Base-by-base conservation (phyloP, 2,797 vertebrate genomes). In the Enteromius paludinosus region DNA sequence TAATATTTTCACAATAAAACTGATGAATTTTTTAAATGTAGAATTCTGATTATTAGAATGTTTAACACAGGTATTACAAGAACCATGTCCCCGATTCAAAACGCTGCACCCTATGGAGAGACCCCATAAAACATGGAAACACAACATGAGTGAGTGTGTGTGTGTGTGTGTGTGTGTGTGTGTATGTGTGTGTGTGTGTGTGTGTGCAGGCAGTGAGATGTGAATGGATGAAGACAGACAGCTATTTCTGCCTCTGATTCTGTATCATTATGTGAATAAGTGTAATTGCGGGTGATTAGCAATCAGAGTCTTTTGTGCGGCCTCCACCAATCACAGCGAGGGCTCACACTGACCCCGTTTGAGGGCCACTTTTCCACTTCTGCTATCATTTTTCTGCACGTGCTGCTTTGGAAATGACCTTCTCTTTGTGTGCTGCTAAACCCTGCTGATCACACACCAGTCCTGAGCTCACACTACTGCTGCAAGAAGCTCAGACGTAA, bases 231-330 rank as follows among this genome's bases (percentile, higher is more conserved):
- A 33, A 23, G 10, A 45, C 1, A 11, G 54, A 41, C 4, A 10
- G 47, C 18, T 59, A 56, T 80, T 78, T 78, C 74, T 49, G 64
- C 49, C 45, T 76, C 38, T 75, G 52, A 62, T 81, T 89, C 88
- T 88, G 72, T 90, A 90, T 87, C 85, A 89, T 87, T 90, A 91
- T 90, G 52, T 91, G 91, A 92, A 93, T 94, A 75, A 91, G 92
- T 91, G 91, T 92, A 94, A 94, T 95, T 91, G 89, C 38, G 88
- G 90, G 90, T 92, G 92, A 94, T 94, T 93, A 92, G 93, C 91
- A 94, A 95, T 95, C 93, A 93, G 91, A 83, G 86, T 87, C 89
- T 89, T 89, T 92, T 93, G 92, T 94, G 87, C 83, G 86, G 89
- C 71, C 14, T 83, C 11, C 14, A 78, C 86, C 84, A 83, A 82